phyloP scores from a whole-genome alignment of 35 echinoderm and acorn worm genomes.

The Chiridota heheva region DNA sequence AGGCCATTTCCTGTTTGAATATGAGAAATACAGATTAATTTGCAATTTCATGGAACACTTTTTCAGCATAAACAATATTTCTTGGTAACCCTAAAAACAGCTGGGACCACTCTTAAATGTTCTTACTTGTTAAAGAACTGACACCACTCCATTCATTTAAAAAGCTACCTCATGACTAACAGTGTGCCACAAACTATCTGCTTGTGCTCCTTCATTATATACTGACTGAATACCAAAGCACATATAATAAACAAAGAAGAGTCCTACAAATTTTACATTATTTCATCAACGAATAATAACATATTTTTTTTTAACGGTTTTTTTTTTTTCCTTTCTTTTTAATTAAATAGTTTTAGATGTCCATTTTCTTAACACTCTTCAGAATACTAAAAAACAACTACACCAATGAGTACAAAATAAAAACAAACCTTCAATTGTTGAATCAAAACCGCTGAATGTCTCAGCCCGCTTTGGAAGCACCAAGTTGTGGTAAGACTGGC shows the following conservation, averaged over 20 bases:
- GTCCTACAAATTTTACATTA: too few relatives aligned
- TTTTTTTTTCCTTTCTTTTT: too few relatives aligned
- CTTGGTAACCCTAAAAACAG: not conserved
- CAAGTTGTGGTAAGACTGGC: constrained; percentile 25
- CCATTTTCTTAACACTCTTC: too few relatives aligned
- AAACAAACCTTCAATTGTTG: not conserved
- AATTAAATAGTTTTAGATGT: too few relatives aligned
- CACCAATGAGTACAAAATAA: not conserved
- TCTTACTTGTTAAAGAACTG: not conserved
- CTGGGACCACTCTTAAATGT: not conserved
- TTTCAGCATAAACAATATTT: not conserved
- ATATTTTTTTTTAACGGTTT: too few relatives aligned
- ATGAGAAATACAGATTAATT: not conserved
- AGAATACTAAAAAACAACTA: not conserved
- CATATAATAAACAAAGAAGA: too few relatives aligned
- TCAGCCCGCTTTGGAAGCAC: constrained; percentile 83
- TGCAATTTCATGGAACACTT: not conserved
- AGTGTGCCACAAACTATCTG: too few relatives aligned
- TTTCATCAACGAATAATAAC: too few relatives aligned
- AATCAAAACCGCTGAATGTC: constrained; percentile 95
- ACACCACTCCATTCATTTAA: too few relatives aligned
- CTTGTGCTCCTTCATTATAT: too few relatives aligned
- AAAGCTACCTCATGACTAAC: too few relatives aligned
- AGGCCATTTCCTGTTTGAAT: constrained; percentile 12
- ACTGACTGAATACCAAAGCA: too few relatives aligned